Percentiles rank a stretch among this genome's conserved stretches.
These are phyloP conservation scores for Thripadectes ignobilis DNA, from an alignment of 2,797 vertebrate species.

Conservation along the genomic window DNA sequence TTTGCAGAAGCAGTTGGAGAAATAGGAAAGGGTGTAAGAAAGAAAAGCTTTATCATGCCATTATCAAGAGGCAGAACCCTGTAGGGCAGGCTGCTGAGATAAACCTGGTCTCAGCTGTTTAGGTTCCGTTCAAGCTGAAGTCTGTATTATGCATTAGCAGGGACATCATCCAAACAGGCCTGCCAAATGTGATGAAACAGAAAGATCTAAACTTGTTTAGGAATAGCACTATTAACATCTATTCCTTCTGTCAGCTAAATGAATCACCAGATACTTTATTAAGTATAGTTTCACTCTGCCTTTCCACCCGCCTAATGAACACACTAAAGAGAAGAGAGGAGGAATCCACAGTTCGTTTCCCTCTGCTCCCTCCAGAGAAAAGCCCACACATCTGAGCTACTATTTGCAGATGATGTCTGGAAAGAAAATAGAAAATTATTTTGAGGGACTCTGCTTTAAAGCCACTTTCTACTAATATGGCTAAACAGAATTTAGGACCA, in stretches of 20 bases:
- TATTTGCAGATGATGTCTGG: not conserved
- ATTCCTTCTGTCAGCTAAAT: not conserved
- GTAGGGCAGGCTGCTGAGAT: not conserved
- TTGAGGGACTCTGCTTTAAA: not conserved
- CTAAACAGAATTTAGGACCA: not conserved
- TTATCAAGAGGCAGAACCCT: not conserved
- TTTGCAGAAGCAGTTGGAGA: not conserved
- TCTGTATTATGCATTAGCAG: not conserved
- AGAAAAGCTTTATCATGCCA: not conserved
- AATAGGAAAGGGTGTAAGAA: not conserved
- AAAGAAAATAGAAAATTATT: slow-evolving; percentile 21
- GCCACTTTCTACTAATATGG: not conserved
- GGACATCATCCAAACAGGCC: not conserved
- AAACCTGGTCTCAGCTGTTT: not conserved
- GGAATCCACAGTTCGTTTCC: not conserved
- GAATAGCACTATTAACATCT: not conserved
- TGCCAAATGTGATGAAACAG: not conserved
- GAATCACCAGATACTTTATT: not conserved
- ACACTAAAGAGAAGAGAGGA: not conserved
- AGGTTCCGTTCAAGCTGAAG: not conserved
- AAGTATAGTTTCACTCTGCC: not conserved
- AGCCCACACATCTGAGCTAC: slow-evolving; percentile 7
- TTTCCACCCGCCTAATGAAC: not conserved
- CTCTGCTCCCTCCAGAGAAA: not conserved
- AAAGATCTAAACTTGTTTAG: not conserved